Evolutionary conservation across 2,113 vertebrate species (phyloP).

Genomic region (Varanus salvator): DNA sequence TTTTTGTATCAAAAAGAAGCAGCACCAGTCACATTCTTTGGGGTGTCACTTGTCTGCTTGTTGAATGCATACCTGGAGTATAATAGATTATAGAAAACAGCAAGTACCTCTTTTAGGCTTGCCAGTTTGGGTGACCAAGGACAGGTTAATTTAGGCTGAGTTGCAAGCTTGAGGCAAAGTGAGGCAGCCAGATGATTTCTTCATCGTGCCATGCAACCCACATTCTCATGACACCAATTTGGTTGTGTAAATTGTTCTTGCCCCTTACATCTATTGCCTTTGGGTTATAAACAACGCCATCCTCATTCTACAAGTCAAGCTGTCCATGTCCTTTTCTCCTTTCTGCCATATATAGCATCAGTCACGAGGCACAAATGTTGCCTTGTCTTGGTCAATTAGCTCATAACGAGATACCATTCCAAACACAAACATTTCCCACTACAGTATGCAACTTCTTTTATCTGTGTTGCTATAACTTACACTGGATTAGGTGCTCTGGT

Average conservation of each 20-base stretch:
- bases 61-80: background rate
- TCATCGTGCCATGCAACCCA: background rate
- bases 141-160: background rate
- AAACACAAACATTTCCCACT: background rate
- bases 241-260: background rate
- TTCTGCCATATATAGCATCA: conserved; percentile 3
- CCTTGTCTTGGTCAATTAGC: background rate
- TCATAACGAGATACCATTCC: conserved; percentile 10
- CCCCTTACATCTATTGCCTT: conserved; percentile 46
- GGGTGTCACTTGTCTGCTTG: background rate
- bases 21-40: background rate
- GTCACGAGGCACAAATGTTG: background rate
- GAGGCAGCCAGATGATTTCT: background rate
- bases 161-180: background rate
- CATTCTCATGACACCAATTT: background rate
- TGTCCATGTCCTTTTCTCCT: conserved; percentile 20
- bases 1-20: background rate
- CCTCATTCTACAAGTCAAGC: background rate
- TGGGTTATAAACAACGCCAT: background rate
- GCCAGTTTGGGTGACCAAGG: background rate
- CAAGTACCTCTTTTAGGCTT: background rate
- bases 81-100: background rate
- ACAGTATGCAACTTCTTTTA: background rate
- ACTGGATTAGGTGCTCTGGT: background rate
- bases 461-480: background rate